A percentile compares a stretch with the other conserved stretches of the same genome.
phyloP scores from a whole-genome alignment of 37 sponge, comb jelly and placozoan species.

The Mnemiopsis leidyi region DNA sequence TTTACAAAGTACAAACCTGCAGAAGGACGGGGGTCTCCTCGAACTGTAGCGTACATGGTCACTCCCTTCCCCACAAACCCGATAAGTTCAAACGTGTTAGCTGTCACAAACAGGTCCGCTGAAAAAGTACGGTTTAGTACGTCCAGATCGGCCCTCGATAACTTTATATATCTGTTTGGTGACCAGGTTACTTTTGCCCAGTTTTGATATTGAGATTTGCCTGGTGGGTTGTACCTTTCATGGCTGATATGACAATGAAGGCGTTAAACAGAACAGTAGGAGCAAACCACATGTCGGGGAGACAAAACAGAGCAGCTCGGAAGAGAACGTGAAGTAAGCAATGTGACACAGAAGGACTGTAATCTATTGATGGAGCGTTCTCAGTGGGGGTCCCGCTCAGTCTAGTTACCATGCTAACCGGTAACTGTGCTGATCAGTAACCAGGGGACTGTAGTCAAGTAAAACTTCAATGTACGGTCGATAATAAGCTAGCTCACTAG shows the following conservation, averaged over 20 bases:
- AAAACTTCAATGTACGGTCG: no score
- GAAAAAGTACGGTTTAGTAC: neutral
- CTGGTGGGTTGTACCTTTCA: neutral
- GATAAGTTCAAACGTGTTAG: constrained; percentile 58
- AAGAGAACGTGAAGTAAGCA: neutral
- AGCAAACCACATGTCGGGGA: neutral
- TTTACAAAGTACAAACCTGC: no score
- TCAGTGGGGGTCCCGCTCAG: neutral
- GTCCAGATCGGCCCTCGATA: neutral
- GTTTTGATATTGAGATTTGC: no score
- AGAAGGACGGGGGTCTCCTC: constrained; percentile 39
- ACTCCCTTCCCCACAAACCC: constrained; percentile 51
- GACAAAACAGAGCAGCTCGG: neutral
- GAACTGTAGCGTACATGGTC: constrained; percentile 57
- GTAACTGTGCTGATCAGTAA: no score
- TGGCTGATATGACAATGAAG: neutral
- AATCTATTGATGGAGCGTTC: neutral
- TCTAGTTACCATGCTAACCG: neutral
- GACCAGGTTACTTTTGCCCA: no score
- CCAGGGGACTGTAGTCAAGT: no score
- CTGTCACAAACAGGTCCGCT: constrained; percentile 62
- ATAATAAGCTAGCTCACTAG: no score
- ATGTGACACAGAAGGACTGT: neutral
- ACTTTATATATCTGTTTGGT: no score
- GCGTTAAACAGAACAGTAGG: neutral